phyloP scores from a whole-genome alignment of 2,113 vertebrate genomes.

The Hucho hucho region DNA sequence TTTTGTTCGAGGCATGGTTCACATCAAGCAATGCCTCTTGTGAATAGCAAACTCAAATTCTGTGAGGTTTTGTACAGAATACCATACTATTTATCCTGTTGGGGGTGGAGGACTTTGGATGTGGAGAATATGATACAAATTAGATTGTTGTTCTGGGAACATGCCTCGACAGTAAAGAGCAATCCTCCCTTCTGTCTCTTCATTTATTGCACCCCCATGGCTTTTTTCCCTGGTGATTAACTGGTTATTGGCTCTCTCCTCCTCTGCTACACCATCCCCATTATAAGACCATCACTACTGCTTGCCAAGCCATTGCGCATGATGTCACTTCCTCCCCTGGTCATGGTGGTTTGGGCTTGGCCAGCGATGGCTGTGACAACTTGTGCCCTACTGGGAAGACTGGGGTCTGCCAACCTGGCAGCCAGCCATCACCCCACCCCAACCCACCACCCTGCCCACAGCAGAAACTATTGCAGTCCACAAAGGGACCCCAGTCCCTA shows the following conservation, averaged over 20 bases:
- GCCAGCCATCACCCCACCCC: conserved; percentile 41
- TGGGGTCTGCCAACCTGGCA: conserved; percentile 60
- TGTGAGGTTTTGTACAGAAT: too few species aligned
- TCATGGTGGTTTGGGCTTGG: conserved; percentile 74
- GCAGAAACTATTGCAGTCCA: conserved; percentile 21
- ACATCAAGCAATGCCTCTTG: too few species aligned
- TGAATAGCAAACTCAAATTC: too few species aligned
- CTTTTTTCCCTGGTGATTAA: conserved; percentile 59
- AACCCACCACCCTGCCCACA: background rate
- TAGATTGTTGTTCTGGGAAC: background rate
- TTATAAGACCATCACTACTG: conserved; percentile 68
- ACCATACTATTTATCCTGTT: too few species aligned
- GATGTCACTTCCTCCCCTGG: conserved; percentile 80
- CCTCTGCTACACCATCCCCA: conserved; percentile 56
- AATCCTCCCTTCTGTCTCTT: conserved; percentile 40
- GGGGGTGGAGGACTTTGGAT: too few species aligned
- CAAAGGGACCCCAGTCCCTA: conserved; percentile 25
- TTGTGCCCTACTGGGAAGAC: conserved; percentile 66
- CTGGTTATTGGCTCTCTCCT: conserved; percentile 53
- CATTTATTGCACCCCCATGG: conserved; percentile 41
- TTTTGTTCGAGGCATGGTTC: too few species aligned
- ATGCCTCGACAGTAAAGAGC: background rate
- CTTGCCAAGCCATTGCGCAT: conserved; percentile 70
- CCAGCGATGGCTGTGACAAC: conserved; percentile 70
- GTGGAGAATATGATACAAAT: background rate